phyloP scores from a whole-genome alignment of 2,113 vertebrate genomes.

The Sprattus sprattus region DNA sequence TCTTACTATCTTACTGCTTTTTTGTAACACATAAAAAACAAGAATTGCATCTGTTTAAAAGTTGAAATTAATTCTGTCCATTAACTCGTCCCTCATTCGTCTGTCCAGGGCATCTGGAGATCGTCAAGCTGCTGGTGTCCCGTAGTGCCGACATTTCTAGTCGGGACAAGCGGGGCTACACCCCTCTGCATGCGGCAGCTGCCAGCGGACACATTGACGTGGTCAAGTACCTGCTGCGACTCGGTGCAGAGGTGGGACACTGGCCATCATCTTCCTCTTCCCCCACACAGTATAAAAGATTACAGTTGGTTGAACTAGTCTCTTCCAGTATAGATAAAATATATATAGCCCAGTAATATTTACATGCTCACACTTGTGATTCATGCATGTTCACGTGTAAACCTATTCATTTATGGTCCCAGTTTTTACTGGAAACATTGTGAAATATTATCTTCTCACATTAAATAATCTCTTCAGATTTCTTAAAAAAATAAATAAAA shows the following conservation, averaged over 20 bases:
- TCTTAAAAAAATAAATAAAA: no score
- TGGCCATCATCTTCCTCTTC: not conserved
- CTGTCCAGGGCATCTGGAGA: slow-evolving; percentile 85
- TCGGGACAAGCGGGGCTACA: slow-evolving; percentile 90
- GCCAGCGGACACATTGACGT: slow-evolving; percentile 85
- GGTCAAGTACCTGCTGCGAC: slow-evolving; percentile 83
- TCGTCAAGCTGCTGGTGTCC: slow-evolving; percentile 88
- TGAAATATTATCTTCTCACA: no score
- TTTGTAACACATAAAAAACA: not conserved
- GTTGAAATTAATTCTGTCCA: not conserved
- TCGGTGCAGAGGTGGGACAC: slow-evolving; percentile 82
- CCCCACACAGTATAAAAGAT: not conserved
- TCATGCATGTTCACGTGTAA: not conserved
- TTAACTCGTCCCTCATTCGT: not conserved
- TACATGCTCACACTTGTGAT: no score
- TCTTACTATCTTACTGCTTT: no score
- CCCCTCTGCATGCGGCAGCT: slow-evolving; percentile 88
- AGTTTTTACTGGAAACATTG: no score
- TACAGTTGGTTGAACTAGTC: not conserved
- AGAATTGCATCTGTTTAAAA: not conserved
- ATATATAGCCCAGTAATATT: no score
- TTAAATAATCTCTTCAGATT: not conserved
- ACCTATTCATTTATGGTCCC: no score
- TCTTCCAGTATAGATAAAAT: not conserved
- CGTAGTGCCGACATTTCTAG: slow-evolving; percentile 81